Percentiles rank a stretch among this genome's conserved stretches.
These are phyloP conservation scores for Agrochola lota DNA, from an alignment of 2,888 invertebrate genomes.

Conservation along the genomic window DNA sequence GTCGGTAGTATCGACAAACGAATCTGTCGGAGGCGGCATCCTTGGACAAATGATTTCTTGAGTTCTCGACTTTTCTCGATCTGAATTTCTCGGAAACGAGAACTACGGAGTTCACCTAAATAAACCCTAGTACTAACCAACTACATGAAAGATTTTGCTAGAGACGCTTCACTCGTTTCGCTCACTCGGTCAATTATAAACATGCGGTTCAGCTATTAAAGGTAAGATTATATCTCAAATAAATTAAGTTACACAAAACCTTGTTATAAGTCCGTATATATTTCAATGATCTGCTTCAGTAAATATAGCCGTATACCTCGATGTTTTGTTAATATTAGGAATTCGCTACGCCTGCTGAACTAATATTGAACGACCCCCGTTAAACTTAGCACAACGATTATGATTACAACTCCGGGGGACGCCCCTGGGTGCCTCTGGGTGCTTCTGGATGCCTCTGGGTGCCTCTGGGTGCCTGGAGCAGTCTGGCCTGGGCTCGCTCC, in stretches of 20 bases:
- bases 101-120: too few species aligned
- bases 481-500: not conserved
- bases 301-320: not conserved
- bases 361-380: constrained; percentile 22
- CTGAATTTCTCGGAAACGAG: too few species aligned
- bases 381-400: constrained; percentile 23
- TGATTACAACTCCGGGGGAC: not conserved
- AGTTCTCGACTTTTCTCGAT: too few species aligned
- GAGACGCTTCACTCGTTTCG: too few species aligned
- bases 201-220: constrained; percentile 28
- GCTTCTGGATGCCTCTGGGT: not conserved
- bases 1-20: too few species aligned
- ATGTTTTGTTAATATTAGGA: constrained; percentile 31
- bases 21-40: too few species aligned
- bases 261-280: constrained; percentile 12
- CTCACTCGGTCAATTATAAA: not conserved
- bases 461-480: not conserved
- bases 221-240: constrained; percentile 20
- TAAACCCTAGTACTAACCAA: too few species aligned
- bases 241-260: constrained; percentile 12
- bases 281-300: constrained; percentile 18
- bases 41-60: too few species aligned
- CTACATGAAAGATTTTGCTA: too few species aligned
- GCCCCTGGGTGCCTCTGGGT: not conserved
- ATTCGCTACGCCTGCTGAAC: constrained; percentile 5